phyloP scores from a whole-genome alignment of 2,797 vertebrate species.

The Capromys pilorides region DNA sequence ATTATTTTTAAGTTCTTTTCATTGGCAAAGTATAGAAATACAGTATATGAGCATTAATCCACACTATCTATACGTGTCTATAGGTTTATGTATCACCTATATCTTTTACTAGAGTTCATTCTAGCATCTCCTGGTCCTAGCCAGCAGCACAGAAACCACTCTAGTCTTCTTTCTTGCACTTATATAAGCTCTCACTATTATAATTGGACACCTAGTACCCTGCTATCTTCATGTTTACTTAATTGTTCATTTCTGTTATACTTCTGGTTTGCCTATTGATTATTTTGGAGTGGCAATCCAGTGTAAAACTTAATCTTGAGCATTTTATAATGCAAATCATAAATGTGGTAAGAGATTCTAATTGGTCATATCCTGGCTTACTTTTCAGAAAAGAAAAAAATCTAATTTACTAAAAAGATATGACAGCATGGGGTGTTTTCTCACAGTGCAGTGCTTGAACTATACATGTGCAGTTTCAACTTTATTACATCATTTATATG shows the following conservation, averaged over 20 bases:
- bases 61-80: neutral
- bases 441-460: neutral
- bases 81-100: neutral
- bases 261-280: neutral
- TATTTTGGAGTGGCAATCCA: neutral
- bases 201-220: neutral
- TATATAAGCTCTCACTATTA: neutral
- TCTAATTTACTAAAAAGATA: neutral
- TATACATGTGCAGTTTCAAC: neutral
- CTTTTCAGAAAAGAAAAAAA: neutral
- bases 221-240: neutral
- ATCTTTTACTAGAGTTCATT: neutral
- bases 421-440: neutral
- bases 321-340: neutral
- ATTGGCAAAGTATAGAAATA: neutral
- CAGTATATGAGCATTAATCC: neutral
- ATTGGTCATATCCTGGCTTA: neutral
- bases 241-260: neutral
- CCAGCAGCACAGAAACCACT: neutral
- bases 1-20: slow-evolving; percentile 6
- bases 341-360: slow-evolving; percentile 29
- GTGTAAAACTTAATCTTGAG: neutral
- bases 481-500: neutral
- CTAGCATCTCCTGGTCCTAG: neutral
- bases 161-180: neutral